Percentiles rank a stretch among this genome's conserved stretches.
Conservation (phyloP, 2,113 vertebrate species). For the Neolamprologus devosi region DNA sequence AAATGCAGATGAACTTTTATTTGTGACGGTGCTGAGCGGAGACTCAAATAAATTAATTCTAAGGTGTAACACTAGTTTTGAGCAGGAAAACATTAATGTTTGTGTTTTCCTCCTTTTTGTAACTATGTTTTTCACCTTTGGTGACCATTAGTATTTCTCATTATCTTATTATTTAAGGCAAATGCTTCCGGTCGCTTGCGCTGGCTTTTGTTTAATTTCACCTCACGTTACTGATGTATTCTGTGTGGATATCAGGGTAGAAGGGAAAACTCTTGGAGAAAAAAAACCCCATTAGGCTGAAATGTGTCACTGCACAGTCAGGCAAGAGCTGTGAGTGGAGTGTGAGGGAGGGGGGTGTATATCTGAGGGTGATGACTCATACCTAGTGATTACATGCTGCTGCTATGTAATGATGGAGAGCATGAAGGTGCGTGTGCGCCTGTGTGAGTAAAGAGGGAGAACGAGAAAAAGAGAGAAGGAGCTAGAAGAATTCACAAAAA, state of each 20-base stretch:
- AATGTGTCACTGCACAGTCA: slow-evolving; percentile 42
- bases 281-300: slow-evolving; percentile 8
- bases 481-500: neutral
- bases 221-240: slow-evolving; percentile 9
- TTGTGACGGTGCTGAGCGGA: neutral
- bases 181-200: slow-evolving; percentile 22
- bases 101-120: neutral
- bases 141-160: neutral
- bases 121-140: neutral
- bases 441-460: neutral
- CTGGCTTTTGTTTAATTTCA: slow-evolving; percentile 19
- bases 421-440: neutral
- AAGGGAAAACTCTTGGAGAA: slow-evolving; percentile 15
- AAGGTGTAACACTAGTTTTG: neutral
- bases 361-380: slow-evolving; percentile 46
- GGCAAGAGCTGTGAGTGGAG: neutral
- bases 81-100: neutral
- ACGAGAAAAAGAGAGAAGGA: neutral
- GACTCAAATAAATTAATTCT: neutral
- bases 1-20: neutral
- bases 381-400: slow-evolving; percentile 37
- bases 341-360: neutral
- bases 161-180: slow-evolving; percentile 26
- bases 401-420: slow-evolving; percentile 40
- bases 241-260: neutral